Base-by-base conservation (phyloP, 2,797 vertebrate species). In the Chanos chanos region DNA sequence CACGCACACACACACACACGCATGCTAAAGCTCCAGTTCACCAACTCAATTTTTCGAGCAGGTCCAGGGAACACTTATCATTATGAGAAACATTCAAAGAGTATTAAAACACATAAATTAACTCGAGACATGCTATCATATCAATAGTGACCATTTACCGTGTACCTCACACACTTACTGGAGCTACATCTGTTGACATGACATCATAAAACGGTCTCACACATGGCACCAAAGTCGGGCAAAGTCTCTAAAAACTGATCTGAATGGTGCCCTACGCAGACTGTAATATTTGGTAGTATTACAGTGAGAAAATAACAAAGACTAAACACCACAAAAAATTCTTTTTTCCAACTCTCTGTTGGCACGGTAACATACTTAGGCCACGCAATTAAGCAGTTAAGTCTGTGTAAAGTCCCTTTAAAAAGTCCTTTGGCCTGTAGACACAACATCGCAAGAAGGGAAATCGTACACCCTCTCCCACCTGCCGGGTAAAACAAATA, bases 1-100 rank as follows among this genome's bases (percentile, higher is more conserved):
- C 39, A 19, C 39, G 55, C 45, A 66, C 66, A 66, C 39, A 90
- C 86, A 87, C 79, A 71, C 71, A 13, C 39, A 19, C 39, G 55
- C 45, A 66, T 66, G 66, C 27, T 70, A 54, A 66, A 70, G 63
- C 44, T 56, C n/a, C n/a, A n/a, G n/a, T n/a, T n/a, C n/a, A n/a
- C n/a, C 43, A 66, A 70, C 63, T 70, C 63, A 64, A 64, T 66
- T 58, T 64, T 48, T 49, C 21, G 25, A 45, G 43, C 31, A 58
- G 39, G 53, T 58, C 71, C 36, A 27, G 27, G 43, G 31, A 49
- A 67, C 37, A 49, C 37, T 45, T 43, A 73, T 66, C 54, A 62
- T 66, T 47, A 62, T 30, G 22, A 2, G 30, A 41, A 30, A 10
- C 33, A 44, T 10, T 9, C 28, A 12, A 31, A 19, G 5, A 30